These are phyloP conservation scores for Mionectes olivaceus DNA, from an alignment of 2,797 vertebrate species.

Conservation along the genomic window DNA sequence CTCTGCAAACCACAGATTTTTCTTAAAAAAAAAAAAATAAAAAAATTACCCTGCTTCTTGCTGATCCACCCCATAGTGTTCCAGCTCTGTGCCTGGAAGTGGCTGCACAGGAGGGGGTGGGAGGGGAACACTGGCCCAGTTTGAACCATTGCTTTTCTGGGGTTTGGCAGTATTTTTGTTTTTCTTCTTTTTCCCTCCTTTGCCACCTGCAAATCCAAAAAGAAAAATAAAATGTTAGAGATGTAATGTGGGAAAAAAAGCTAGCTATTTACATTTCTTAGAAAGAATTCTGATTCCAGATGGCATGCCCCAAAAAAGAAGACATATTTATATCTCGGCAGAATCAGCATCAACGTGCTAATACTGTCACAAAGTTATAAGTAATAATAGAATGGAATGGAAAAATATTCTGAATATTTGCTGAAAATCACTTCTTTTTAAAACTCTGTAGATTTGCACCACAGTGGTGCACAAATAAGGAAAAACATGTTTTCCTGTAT, in stretches of 20 bases:
- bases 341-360: constrained; percentile 45
- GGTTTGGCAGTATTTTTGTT: constrained; percentile 90
- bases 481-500: neutral
- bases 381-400: constrained; percentile 50
- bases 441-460: neutral
- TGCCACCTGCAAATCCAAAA: constrained; percentile 87
- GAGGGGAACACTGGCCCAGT: constrained; percentile 94
- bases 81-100: constrained; percentile 94
- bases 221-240: constrained; percentile 23
- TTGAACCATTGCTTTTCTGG: constrained; percentile 92
- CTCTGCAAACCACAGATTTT: neutral
- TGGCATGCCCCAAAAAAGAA: constrained; percentile 24
- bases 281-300: constrained; percentile 56
- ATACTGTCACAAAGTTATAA: constrained; percentile 50
- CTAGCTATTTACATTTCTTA: constrained; percentile 38
- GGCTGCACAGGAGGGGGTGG: constrained; percentile 96
- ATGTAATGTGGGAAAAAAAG: neutral
- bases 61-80: constrained; percentile 91
- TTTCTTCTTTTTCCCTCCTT: constrained; percentile 99
- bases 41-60: constrained; percentile 87
- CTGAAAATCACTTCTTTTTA: constrained; percentile 51
- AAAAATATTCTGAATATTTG: constrained; percentile 50
- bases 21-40: neutral
- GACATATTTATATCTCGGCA: constrained; percentile 63
- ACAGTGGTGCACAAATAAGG: constrained; percentile 4